Evolutionary conservation across 2,888 invertebrate species (phyloP).

Genomic region (Andricus quercusramuli): DNA sequence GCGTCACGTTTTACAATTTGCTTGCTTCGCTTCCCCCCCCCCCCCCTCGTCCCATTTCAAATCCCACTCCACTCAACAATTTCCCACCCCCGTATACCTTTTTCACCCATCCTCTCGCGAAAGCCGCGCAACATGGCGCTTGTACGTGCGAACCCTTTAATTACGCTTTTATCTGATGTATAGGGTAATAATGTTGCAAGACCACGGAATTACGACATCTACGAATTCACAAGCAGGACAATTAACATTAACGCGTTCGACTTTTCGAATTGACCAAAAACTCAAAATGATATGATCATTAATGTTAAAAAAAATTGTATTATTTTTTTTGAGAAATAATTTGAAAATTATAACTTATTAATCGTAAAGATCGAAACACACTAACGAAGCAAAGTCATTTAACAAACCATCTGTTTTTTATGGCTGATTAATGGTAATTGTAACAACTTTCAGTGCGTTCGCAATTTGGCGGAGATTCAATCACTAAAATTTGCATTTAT

Average conservation of each 20-base stretch:
- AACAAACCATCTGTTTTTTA: neutral
- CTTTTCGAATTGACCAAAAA: neutral
- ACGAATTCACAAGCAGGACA: constrained; percentile 6
- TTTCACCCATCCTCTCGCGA: constrained; percentile 10
- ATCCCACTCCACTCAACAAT: neutral
- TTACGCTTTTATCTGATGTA: constrained; percentile 73
- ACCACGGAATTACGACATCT: constrained; percentile 58
- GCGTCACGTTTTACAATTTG: constrained; percentile 74
- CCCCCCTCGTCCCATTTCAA: neutral
- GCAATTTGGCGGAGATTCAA: too few species aligned
- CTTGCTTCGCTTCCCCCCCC: constrained; percentile 48
- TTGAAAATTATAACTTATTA: too few species aligned
- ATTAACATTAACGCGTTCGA: constrained; percentile 11
- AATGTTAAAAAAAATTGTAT: too few species aligned
- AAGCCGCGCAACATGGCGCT: constrained; percentile 51
- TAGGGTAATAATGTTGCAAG: constrained; percentile 68
- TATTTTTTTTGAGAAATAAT: too few species aligned
- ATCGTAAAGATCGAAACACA: neutral
- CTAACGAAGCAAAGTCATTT: neutral
- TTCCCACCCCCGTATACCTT: constrained; percentile 17
- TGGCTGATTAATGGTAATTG: neutral
- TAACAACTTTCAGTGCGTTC: neutral
- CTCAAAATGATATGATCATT: neutral
- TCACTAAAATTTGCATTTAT: too few species aligned
- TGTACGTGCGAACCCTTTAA: constrained; percentile 68